Conservation (phyloP, 2,797 vertebrate genomes). For the Dendrocincla fuliginosa region DNA sequence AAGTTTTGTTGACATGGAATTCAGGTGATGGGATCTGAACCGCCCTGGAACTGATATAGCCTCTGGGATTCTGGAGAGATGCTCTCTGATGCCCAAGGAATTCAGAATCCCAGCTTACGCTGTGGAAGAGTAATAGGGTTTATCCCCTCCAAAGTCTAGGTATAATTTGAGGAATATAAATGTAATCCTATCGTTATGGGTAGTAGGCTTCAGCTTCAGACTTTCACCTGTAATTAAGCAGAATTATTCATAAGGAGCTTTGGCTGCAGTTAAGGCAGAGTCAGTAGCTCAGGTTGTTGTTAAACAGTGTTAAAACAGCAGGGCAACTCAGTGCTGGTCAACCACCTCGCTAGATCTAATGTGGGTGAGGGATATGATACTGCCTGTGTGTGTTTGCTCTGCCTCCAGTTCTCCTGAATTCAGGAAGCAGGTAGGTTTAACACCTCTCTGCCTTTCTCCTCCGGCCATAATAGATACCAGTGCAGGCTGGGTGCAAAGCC, state of each 20-base stretch:
- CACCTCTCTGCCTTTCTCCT: not conserved
- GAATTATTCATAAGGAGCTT: not conserved
- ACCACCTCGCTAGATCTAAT: rapidly evolving
- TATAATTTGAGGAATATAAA: not conserved
- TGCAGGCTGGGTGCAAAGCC: not conserved
- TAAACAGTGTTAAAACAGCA: not conserved
- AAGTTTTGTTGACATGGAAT: not conserved
- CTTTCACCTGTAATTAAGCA: not conserved
- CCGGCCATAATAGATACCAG: rapidly evolving
- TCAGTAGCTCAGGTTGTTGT: not conserved
- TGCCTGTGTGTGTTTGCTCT: not conserved
- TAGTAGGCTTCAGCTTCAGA: not conserved
- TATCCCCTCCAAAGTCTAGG: not conserved
- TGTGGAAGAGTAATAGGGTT: not conserved
- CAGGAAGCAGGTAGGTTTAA: not conserved
- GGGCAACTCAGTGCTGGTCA: not conserved
- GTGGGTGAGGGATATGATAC: not conserved
- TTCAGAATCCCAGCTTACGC: not conserved
- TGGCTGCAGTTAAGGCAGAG: not conserved
- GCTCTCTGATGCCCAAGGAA: not conserved
- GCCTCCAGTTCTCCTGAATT: not conserved
- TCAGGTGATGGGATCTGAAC: not conserved
- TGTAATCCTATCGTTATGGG: not conserved
- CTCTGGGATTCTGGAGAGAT: not conserved
- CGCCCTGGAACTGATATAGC: not conserved